Evolutionary conservation across 2,888 invertebrate species (phyloP).

Genomic region (Timema cristinae): DNA sequence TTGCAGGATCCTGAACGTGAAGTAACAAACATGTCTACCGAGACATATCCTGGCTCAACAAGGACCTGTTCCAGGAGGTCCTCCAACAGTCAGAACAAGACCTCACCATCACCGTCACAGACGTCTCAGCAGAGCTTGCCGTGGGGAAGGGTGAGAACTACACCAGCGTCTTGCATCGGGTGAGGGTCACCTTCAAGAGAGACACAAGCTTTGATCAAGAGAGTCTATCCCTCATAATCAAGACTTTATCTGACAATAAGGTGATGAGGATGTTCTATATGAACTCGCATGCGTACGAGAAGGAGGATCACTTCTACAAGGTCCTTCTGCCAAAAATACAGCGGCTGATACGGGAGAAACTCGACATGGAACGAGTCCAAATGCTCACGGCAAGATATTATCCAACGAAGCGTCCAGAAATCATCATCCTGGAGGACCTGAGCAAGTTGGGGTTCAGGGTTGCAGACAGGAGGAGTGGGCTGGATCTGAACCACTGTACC

Average conservation of each 20-base stretch:
- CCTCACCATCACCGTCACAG: constrained; percentile 11
- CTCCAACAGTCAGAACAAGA: constrained; percentile 3
- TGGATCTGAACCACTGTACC: constrained; percentile 24
- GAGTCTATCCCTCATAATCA: constrained; percentile 16
- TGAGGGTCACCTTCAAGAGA: not conserved
- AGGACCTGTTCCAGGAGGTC: constrained; percentile 15
- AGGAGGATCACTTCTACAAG: constrained; percentile 21
- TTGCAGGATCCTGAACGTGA: no score
- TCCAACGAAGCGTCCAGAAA: constrained; percentile 6
- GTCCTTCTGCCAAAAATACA: constrained; percentile 12
- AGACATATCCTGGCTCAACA: constrained; percentile 18
- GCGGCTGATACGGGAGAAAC: no score
- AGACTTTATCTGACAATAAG: constrained; percentile 19
- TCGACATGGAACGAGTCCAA: no score
- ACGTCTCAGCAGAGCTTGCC: constrained; percentile 4
- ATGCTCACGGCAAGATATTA: not conserved
- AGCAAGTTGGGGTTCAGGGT: constrained; percentile 20
- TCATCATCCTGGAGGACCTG: constrained; percentile 25
- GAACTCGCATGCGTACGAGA: constrained; percentile 20
- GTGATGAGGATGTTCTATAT: constrained; percentile 10
- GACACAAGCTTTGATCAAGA: not conserved
- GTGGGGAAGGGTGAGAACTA: constrained; percentile 28
- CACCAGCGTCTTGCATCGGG: constrained; percentile 22
- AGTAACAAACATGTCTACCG: not conserved
- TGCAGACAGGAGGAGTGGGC: constrained; percentile 19